phyloP scores from a whole-genome alignment of 2,888 invertebrate genomes.

The Cephus runcator region DNA sequence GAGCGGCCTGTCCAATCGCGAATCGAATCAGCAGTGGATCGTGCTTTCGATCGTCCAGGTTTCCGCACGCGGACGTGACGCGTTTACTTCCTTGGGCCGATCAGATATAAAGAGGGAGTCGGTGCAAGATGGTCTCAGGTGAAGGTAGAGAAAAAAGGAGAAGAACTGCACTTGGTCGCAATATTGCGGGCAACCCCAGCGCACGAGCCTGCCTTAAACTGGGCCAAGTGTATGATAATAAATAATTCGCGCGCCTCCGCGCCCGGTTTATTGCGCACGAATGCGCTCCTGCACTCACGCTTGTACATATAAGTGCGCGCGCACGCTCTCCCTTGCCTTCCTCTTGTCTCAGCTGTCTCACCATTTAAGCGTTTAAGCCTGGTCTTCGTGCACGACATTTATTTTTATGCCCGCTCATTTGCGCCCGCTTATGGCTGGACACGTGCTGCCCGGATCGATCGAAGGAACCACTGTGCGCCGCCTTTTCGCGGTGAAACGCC shows the following conservation, averaged over 20 bases:
- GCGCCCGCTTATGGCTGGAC: conserved; percentile 40
- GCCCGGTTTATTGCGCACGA: conserved; percentile 29
- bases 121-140: neutral
- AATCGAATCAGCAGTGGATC: neutral
- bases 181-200: conserved; percentile 6
- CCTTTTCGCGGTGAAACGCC: neutral
- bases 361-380: conserved; percentile 36
- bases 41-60: neutral
- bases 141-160: neutral
- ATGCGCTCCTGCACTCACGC: conserved; percentile 12
- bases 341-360: conserved; percentile 40
- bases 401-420: conserved; percentile 45
- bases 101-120: neutral
- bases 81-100: neutral
- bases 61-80: neutral
- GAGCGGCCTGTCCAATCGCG: neutral
- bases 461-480: conserved; percentile 7
- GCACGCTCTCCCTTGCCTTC: conserved; percentile 13
- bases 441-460: conserved; percentile 42
- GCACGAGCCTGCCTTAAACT: conserved; percentile 30
- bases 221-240: conserved; percentile 49
- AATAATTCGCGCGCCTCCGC: conserved; percentile 40
- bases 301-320: conserved; percentile 17
- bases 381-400: conserved; percentile 33
- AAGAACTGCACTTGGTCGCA: neutral